Base-by-base conservation (phyloP, 1,140 invertebrate species). In the Charaxes varanes region DNA sequence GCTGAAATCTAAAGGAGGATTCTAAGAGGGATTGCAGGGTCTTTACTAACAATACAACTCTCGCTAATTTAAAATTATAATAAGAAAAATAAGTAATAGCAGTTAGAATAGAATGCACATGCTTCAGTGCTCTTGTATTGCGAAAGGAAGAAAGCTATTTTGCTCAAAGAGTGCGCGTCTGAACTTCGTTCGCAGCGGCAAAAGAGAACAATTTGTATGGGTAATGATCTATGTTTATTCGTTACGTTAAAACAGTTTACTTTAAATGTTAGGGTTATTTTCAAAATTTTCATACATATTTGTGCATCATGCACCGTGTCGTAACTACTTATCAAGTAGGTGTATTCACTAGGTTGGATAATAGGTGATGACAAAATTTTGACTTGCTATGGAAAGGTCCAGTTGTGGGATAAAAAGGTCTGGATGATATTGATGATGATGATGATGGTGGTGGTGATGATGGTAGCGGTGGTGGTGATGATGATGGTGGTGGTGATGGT, bases 101-200 rank as follows among this genome's bases (percentile, higher is more conserved):
- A 17, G 14, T 31, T 17, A 17, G 14, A 17, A 10, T 8, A 31
- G 27, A 30, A 11, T 6, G 2, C 15, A 8, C 18, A 14, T 16
- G 28, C 28, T 17, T 2, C 15, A 31, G 28, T 31, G 13, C 28
- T 2, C 11, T 18, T 17, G 6, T 31, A 17, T 31, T 31, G 27
- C 13, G 27, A 17, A 18, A 31, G 28, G 28, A 30, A 16, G 28
- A 17, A 31, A 16, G 28, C 28, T 31, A 31, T 17, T 31, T 31
- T 10, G 28, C 28, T 31, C 28, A 31, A 12, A 11, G 28, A 31
- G 7, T 17, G 28, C 15, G 18, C 28, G 10, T 23, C 18, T 6
- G 5, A 17, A 12, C 11, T 17, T 31, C 11, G 18, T 31, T 31
- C 11, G 2, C 6, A 31, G 13, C 28, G 28, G 6, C 28, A 31